Evolutionary conservation across 2,888 invertebrate species (phyloP), one percentile per base, ranked within the genome.

Genomic region (Rapana venosa): DNA sequence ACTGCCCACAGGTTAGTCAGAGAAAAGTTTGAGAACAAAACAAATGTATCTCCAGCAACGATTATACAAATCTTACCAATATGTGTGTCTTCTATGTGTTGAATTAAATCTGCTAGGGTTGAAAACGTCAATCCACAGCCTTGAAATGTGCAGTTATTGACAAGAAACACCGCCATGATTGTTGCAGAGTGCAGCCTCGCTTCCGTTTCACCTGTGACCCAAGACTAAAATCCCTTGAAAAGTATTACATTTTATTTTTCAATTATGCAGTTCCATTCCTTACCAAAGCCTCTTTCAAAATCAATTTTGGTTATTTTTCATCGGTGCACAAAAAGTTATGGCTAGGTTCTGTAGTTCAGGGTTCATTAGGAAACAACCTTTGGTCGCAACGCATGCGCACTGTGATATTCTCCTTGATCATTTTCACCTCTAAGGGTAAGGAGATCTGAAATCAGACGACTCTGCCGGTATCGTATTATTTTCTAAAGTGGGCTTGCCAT

Each of bases 71-170:
- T 90, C 91, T 97, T 97, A 98, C 98, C 98, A 96, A 98, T 98
- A 96, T 98, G 98, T 94, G 97, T 97, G 96, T 98, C 98, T 97
- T 98, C 98, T 95, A 98, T 98, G 96, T 98, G 98, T 96, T 98
- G 97, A 96, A 98, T 98, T 96, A 98, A 97, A 96, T 98, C 98
- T 94, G 97, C 97, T 96, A 98, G 97, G 96, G 97, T 97, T 95
- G 97, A 97, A 97, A 98, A 98, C 95, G 97, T 98, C 96, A 98
- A 97, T 95, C 98, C 98, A 97, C 98, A 98, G 97, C 97, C 97
- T 97, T 97, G 97, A 97, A 97, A 98, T 97, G 98, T 98, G 97
- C 98, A 98, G 97, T 97, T 97, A 97, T 98, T 98, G 97, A 98
- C 97, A 97, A 98, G 97, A 97, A 98, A 98, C 97, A 98, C 98